Evolutionary conservation across 2,113 vertebrate species (phyloP).

Genomic region (Barbus barbus): DNA sequence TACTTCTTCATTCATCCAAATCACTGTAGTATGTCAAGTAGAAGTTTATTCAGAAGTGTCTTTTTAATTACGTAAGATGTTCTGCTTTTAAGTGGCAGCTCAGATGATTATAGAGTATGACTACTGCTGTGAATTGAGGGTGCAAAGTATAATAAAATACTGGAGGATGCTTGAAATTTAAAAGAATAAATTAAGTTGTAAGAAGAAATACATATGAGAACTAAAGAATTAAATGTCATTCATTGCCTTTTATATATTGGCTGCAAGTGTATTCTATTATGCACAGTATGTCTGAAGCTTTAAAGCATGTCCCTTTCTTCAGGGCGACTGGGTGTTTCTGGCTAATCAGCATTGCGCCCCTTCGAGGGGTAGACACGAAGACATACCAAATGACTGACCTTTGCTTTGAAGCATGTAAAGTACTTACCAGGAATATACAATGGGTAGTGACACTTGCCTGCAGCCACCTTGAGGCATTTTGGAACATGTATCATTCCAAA

Average conservation of each 20-base stretch:
- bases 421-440: conserved; percentile 67
- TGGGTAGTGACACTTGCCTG: conserved; percentile 75
- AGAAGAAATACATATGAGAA: background rate
- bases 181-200: background rate
- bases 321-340: background rate
- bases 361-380: conserved; percentile 58
- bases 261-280: background rate
- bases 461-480: conserved; percentile 69
- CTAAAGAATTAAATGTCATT: background rate
- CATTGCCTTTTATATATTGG: background rate
- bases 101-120: background rate
- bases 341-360: conserved; percentile 49
- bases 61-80: background rate
- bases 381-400: conserved; percentile 59
- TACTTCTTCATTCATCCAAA: background rate
- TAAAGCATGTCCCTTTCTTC: background rate
- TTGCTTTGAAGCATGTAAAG: conserved; percentile 72
- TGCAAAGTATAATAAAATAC: background rate
- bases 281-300: background rate
- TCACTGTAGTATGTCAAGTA: background rate
- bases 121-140: background rate
- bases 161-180: background rate
- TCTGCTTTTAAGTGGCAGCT: background rate
- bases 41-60: background rate
- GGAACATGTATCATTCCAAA: conserved; percentile 68